Percentiles rank a stretch among this genome's conserved stretches.
phyloP scores from a whole-genome alignment of 2,797 vertebrate species.

The Helostoma temminkii region DNA sequence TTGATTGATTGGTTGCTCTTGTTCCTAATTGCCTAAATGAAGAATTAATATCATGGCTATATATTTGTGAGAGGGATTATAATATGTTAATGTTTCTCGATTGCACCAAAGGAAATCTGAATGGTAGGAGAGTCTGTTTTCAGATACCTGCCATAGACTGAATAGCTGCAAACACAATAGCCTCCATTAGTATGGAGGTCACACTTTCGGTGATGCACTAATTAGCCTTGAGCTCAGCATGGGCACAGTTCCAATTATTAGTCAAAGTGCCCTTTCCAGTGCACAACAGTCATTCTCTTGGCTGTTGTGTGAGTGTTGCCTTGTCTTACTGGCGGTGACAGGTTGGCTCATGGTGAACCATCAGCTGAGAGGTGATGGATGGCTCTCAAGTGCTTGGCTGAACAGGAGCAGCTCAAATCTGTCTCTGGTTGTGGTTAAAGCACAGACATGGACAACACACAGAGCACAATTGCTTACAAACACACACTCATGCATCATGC shows the following conservation, averaged over 20 bases:
- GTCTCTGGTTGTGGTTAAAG: constrained; percentile 36
- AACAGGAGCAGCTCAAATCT: constrained; percentile 56
- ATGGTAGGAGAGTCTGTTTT: constrained; percentile 19
- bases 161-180: constrained; percentile 39
- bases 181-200: constrained; percentile 69
- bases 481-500: background rate
- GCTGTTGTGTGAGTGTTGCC: constrained; percentile 48
- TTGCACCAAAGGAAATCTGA: constrained; percentile 34
- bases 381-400: constrained; percentile 38
- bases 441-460: background rate
- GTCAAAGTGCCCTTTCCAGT: constrained; percentile 72
- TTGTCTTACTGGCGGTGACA: constrained; percentile 66
- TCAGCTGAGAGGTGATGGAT: constrained; percentile 75
- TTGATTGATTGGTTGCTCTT: constrained; percentile 68
- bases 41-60: constrained; percentile 66
- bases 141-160: constrained; percentile 48
- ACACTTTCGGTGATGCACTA: constrained; percentile 66
- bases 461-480: constrained; percentile 2
- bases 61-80: constrained; percentile 66
- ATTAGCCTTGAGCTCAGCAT: constrained; percentile 68
- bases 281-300: constrained; percentile 57
- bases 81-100: constrained; percentile 47
- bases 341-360: constrained; percentile 50
- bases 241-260: constrained; percentile 71
- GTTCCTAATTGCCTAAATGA: constrained; percentile 66